phyloP scores from a whole-genome alignment of 2,113 vertebrate genomes.

The Acanthochromis polyacanthus region DNA sequence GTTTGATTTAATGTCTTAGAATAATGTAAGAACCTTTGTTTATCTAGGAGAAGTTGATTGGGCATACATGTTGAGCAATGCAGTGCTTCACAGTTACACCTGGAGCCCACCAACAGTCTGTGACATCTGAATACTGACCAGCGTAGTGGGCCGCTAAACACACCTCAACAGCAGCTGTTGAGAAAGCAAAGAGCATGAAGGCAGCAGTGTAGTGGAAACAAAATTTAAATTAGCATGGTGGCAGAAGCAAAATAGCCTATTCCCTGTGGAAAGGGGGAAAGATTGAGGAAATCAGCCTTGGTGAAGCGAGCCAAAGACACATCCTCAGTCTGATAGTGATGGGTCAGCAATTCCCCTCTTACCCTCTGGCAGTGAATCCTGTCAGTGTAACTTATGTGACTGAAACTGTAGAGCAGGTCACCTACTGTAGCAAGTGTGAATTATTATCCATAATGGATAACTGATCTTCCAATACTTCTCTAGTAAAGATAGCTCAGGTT shows the following conservation, averaged over 20 bases:
- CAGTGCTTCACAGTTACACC: constrained; percentile 17
- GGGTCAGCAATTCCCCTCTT: constrained; percentile 30
- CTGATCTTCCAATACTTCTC: constrained; percentile 25
- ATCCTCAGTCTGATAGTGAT: constrained; percentile 25
- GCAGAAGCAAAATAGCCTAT: background rate
- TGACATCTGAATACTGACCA: constrained; percentile 34
- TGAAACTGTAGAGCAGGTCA: constrained; percentile 37
- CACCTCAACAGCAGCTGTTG: constrained; percentile 38
- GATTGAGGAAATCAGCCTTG: constrained; percentile 37
- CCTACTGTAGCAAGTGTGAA: constrained; percentile 32
- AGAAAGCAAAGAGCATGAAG: constrained; percentile 8
- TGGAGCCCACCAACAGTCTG: constrained; percentile 17
- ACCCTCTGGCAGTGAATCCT: background rate
- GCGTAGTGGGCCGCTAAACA: constrained; percentile 15
- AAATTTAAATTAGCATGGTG: background rate
- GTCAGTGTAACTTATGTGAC: constrained; percentile 37
- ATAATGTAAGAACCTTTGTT: constrained; percentile 15
- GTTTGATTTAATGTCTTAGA: constrained; percentile 20
- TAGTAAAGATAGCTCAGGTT: constrained; percentile 45
- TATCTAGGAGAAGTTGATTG: background rate
- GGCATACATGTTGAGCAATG: constrained; percentile 2
- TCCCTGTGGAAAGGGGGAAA: background rate
- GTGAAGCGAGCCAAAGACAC: background rate
- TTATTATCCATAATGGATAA: constrained; percentile 56
- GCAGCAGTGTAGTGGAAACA: constrained; percentile 12